Evolutionary conservation across 2,888 invertebrate species (phyloP).

Genomic region (Diplolepis rosae): DNA sequence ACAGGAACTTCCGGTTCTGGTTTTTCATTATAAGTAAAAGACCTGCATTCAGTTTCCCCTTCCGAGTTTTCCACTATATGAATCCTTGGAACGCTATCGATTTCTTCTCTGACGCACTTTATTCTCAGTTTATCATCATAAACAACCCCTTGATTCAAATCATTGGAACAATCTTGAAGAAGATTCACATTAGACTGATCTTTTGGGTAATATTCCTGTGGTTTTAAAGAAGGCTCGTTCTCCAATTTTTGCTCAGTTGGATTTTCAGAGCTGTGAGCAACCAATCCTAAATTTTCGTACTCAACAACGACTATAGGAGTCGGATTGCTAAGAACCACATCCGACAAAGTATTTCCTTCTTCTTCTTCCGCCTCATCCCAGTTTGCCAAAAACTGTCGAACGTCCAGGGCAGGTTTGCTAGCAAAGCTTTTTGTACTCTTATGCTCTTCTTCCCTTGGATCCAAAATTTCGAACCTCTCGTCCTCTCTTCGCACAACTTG

Average conservation of each 20-base stretch:
- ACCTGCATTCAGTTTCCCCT: slow-evolving; percentile 38
- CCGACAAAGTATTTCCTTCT: slow-evolving; percentile 57
- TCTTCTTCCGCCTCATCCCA: slow-evolving; percentile 72
- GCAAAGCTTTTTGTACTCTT: slow-evolving; percentile 57
- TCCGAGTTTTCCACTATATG: slow-evolving; percentile 69
- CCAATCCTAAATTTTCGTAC: slow-evolving; percentile 55
- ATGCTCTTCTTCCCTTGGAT: slow-evolving; percentile 32
- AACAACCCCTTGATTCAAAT: slow-evolving; percentile 22
- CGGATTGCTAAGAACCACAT: slow-evolving; percentile 52
- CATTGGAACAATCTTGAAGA: slow-evolving; percentile 10
- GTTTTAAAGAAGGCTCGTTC: slow-evolving; percentile 5
- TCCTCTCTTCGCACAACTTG: slow-evolving; percentile 36
- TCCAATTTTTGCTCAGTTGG: slow-evolving; percentile 36
- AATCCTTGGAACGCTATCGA: slow-evolving; percentile 66
- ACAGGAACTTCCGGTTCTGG: neutral
- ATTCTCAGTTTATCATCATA: slow-evolving; percentile 9
- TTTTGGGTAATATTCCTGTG: neutral
- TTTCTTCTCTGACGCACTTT: slow-evolving; percentile 61
- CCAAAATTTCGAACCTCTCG: slow-evolving; percentile 1
- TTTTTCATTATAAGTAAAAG: slow-evolving; percentile 9
- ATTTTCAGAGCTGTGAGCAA: slow-evolving; percentile 43
- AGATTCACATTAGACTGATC: neutral
- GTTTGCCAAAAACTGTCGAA: slow-evolving; percentile 70
- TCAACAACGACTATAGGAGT: slow-evolving; percentile 59
- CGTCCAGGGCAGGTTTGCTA: slow-evolving; percentile 69